A percentile compares a stretch with the other conserved stretches of the same genome.
phyloP scores from a whole-genome alignment of 2,797 vertebrate genomes.

The Thunnus albacares region DNA sequence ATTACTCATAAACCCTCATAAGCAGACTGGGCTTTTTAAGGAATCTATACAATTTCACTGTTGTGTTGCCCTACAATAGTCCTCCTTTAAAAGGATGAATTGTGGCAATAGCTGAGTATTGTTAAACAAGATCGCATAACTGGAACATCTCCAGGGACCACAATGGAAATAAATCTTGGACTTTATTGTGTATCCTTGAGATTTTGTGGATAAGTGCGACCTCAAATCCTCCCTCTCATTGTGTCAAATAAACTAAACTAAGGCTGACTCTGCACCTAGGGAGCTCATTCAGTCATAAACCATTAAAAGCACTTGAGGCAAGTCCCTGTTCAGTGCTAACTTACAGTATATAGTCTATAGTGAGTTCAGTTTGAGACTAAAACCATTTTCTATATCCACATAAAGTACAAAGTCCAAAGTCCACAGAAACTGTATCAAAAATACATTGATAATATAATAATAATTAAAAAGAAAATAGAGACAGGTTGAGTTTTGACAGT shows the following conservation, averaged over 20 bases:
- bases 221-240: too few species aligned
- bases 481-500: conserved; percentile 68
- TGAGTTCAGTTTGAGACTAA: too few species aligned
- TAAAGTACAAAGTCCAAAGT: too few species aligned
- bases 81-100: not conserved
- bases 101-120: not conserved
- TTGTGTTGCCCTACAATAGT: not conserved
- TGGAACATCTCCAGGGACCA: not conserved
- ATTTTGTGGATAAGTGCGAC: too few species aligned
- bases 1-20: not conserved
- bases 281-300: too few species aligned
- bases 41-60: not conserved
- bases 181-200: too few species aligned
- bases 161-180: too few species aligned
- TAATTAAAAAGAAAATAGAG: conserved; percentile 19
- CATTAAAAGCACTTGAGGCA: too few species aligned
- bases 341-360: too few species aligned
- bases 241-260: too few species aligned
- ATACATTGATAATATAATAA: not conserved
- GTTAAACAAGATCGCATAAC: not conserved
- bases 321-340: too few species aligned
- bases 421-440: not conserved
- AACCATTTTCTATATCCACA: not conserved
- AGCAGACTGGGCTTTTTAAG: not conserved
- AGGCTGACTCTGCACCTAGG: not conserved